Conservation (phyloP, 2,113 vertebrate species). For the Anser brachyrhynchus region DNA sequence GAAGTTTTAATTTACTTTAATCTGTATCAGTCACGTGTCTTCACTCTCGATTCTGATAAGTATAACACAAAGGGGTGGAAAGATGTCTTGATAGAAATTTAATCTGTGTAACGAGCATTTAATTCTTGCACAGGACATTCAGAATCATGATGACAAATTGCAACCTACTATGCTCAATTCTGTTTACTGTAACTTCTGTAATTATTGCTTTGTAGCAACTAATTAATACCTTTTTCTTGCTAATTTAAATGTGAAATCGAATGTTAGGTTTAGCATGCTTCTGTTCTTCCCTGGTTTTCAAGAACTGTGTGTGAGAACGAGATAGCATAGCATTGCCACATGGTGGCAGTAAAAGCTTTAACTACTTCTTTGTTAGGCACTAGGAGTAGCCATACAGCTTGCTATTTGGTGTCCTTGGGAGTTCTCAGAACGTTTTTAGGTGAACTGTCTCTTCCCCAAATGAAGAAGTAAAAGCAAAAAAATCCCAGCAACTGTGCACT, state of each 20-base stretch:
- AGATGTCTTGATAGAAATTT: neutral
- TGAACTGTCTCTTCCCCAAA: neutral
- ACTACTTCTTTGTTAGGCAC: neutral
- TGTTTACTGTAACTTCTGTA: neutral
- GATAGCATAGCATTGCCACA: neutral
- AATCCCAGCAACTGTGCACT: neutral
- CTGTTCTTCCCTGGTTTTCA: neutral
- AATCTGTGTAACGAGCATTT: neutral
- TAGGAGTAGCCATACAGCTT: neutral
- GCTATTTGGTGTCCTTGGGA: neutral
- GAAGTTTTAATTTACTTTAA: neutral
- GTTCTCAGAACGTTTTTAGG: fast-evolving
- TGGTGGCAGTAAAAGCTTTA: constrained; percentile 70
- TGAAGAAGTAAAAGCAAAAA: neutral
- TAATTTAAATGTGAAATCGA: neutral
- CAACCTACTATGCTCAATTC: neutral
- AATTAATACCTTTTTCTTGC: neutral
- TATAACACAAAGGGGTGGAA: neutral
- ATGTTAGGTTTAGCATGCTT: neutral
- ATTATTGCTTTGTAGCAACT: neutral
- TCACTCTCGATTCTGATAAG: neutral
- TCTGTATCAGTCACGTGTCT: neutral
- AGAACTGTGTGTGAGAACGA: neutral
- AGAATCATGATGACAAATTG: neutral
- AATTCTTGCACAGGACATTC: neutral